Evolutionary conservation across 2,113 vertebrate genomes (phyloP).

Genomic region (Suncus etruscus): DNA sequence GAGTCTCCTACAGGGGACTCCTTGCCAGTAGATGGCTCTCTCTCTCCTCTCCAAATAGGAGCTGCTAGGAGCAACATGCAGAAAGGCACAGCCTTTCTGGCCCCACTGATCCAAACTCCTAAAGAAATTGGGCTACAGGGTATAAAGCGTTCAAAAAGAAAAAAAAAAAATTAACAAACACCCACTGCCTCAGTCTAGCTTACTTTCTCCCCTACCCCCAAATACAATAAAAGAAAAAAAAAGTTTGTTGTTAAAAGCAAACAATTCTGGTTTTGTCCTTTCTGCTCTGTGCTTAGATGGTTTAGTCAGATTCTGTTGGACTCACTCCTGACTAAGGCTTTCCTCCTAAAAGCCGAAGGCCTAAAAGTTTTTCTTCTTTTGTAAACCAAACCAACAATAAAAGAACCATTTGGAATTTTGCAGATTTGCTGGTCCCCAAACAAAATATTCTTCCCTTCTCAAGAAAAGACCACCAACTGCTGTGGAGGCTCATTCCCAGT

Average conservation of each 20-base stretch:
- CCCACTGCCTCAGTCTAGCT: constrained; percentile 62
- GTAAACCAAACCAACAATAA: constrained; percentile 64
- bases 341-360: constrained; percentile 40
- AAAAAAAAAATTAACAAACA: constrained; percentile 14
- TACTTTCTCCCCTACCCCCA: constrained; percentile 4
- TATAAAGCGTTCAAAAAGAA: constrained; percentile 55
- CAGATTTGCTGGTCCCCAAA: constrained; percentile 65
- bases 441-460: constrained; percentile 55
- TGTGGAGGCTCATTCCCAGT: background rate
- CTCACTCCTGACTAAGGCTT: constrained; percentile 24
- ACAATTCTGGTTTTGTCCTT: constrained; percentile 2
- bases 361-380: background rate
- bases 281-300: constrained; percentile 47
- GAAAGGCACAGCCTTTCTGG: background rate
- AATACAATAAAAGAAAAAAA: constrained; percentile 67
- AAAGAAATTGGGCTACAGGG: constrained; percentile 53
- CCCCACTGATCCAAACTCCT: constrained; percentile 51
- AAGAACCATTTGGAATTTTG: constrained; percentile 61
- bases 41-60: constrained; percentile 55
- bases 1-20: background rate
- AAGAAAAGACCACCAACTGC: constrained; percentile 5
- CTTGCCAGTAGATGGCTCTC: constrained; percentile 76
- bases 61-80: background rate
- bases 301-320: constrained; percentile 57
- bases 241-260: constrained; percentile 12